Conservation (phyloP, 2,113 vertebrate species). For the Pedionomus torquatus region DNA sequence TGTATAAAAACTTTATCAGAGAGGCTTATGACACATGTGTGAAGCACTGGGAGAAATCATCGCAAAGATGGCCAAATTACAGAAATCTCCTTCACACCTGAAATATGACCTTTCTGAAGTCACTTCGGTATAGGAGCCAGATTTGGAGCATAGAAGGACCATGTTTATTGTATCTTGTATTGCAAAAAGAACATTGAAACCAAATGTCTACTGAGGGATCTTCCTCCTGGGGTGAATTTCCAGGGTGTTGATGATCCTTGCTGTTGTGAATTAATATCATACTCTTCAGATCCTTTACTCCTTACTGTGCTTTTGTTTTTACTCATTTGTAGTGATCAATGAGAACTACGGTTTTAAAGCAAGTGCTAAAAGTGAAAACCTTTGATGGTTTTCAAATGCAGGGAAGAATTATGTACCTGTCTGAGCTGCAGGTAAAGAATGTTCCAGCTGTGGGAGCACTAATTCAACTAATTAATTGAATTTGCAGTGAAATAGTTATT, state of each 20-base stretch:
- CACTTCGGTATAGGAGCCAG: neutral
- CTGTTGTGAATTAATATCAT: neutral
- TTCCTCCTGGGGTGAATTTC: neutral
- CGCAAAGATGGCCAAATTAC: neutral
- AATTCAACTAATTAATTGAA: conserved; percentile 61
- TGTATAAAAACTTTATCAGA: conserved; percentile 11
- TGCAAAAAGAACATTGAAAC: neutral
- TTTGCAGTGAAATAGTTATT: conserved; percentile 1
- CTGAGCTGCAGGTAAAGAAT: conserved; percentile 64
- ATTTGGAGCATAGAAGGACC: neutral
- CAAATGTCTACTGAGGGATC: neutral
- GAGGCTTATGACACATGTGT: conserved; percentile 1
- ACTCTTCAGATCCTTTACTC: neutral
- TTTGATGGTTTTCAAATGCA: conserved; percentile 70
- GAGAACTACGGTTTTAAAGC: conserved; percentile 5
- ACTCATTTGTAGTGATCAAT: neutral
- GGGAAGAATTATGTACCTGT: conserved; percentile 69
- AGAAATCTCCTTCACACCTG: conserved; percentile 4
- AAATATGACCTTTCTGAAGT: neutral
- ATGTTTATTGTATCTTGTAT: neutral
- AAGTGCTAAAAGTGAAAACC: conserved; percentile 10
- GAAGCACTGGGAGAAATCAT: neutral
- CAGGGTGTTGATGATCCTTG: neutral
- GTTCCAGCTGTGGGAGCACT: conserved; percentile 27
- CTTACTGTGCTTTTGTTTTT: neutral